Conservation (phyloP, 1,140 invertebrate species). For the Zaprionus ghesquierei region DNA sequence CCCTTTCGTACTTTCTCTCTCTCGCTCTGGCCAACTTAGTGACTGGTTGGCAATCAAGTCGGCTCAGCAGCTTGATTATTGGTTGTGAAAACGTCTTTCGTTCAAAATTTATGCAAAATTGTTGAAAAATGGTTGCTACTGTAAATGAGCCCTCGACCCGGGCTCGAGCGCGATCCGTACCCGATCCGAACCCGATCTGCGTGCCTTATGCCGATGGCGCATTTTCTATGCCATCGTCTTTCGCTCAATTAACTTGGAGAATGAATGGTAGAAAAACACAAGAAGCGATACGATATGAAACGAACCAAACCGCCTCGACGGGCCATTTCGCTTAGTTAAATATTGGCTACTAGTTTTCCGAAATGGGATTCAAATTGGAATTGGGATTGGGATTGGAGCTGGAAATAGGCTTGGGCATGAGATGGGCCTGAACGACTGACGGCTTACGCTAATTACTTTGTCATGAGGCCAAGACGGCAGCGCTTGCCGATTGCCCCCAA, state of each 20-base stretch:
- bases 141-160: constrained; percentile 54
- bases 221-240: constrained; percentile 27
- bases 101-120: constrained; percentile 75
- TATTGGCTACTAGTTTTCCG: constrained; percentile 62
- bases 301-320: constrained; percentile 5
- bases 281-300: not conserved
- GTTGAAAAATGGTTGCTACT: constrained; percentile 76
- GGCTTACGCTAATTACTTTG: constrained; percentile 20
- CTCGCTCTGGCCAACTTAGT: not conserved
- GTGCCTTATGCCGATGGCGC: constrained; percentile 24
- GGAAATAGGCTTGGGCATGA: not conserved
- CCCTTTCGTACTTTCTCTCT: not conserved
- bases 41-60: constrained; percentile 44
- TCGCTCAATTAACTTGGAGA: not conserved
- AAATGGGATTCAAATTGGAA: not conserved
- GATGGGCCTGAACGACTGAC: not conserved
- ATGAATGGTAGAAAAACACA: not conserved
- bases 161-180: not conserved
- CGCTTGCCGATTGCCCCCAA: not conserved
- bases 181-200: constrained; percentile 27
- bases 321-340: constrained; percentile 53
- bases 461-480: constrained; percentile 1
- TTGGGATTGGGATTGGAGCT: not conserved
- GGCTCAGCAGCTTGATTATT: constrained; percentile 59
- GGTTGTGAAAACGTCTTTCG: constrained; percentile 71